A percentile compares a stretch with the other conserved stretches of the same genome.
These are phyloP conservation scores for Dasyprocta punctata DNA, from an alignment of 2,113 vertebrate species.

Conservation along the genomic window DNA sequence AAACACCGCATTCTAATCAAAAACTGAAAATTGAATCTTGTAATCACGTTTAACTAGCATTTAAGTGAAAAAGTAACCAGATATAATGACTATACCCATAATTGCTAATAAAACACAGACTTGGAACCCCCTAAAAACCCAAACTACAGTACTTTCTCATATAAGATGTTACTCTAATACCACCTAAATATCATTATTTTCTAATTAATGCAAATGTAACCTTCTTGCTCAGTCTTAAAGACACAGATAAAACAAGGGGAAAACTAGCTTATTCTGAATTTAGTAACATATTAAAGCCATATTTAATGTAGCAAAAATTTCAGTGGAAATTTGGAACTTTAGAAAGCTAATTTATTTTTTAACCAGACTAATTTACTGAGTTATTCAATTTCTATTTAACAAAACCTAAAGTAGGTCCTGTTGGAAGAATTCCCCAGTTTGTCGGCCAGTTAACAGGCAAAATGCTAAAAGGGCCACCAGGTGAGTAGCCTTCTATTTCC, in stretches of 20 bases:
- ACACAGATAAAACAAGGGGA: neutral
- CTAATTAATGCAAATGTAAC: neutral
- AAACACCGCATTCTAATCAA: constrained; percentile 55
- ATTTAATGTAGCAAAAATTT: constrained; percentile 24
- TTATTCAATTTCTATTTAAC: neutral
- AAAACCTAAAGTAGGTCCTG: neutral
- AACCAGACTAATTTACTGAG: neutral
- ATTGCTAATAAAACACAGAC: constrained; percentile 63
- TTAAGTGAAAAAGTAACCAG: constrained; percentile 41
- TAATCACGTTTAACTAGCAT: constrained; percentile 31
- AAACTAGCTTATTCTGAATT: neutral
- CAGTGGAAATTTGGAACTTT: neutral
- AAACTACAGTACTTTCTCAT: neutral
- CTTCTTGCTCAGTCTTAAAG: neutral
- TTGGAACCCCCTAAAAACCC: neutral
- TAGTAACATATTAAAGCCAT: neutral
- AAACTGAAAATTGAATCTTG: constrained; percentile 48
- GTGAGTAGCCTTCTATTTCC: neutral
- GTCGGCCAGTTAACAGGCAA: neutral
- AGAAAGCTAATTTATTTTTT: neutral
- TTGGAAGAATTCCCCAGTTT: constrained; percentile 4
- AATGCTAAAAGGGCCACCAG: neutral
- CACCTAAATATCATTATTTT: neutral
- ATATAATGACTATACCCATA: constrained; percentile 2
- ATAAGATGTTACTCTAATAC: neutral